phyloP scores from a whole-genome alignment of 1,140 invertebrate genomes.

The Prorops nasuta region DNA sequence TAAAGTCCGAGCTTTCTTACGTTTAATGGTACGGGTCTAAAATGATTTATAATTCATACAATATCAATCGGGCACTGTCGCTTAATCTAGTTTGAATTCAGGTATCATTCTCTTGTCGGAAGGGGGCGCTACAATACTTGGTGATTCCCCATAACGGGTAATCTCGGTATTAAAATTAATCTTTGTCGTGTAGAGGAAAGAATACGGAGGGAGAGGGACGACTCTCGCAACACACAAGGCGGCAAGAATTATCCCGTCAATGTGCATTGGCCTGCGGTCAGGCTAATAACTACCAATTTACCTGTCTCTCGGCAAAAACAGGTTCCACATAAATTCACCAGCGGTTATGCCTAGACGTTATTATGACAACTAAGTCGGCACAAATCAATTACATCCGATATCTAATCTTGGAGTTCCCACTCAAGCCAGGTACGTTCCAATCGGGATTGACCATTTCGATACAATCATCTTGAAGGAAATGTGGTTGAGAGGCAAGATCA shows the following conservation, averaged over 20 bases:
- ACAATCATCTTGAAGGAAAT: no score
- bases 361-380: constrained; percentile 38
- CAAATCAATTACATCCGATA: constrained; percentile 36
- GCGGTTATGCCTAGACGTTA: constrained; percentile 30
- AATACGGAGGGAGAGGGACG: neutral
- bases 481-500: no score
- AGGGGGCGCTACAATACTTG: no score
- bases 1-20: no score
- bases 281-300: constrained; percentile 48
- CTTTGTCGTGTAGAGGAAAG: neutral
- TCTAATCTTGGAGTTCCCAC: no score
- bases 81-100: no score
- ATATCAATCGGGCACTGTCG: no score
- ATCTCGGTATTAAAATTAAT: constrained; percentile 22
- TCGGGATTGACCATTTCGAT: no score
- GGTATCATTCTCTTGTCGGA: no score
- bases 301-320: constrained; percentile 39
- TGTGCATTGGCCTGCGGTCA: constrained; percentile 26
- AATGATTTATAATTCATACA: no score
- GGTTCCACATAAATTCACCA: constrained; percentile 43
- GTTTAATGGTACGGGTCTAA: no score
- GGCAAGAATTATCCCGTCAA: constrained; percentile 36
- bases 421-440: no score
- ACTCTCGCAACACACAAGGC: neutral
- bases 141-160: neutral